Evolutionary conservation across 2,113 vertebrate genomes (phyloP), one percentile per base, ranked within the genome.

Genomic region (Phalacrocorax aristotelis): DNA sequence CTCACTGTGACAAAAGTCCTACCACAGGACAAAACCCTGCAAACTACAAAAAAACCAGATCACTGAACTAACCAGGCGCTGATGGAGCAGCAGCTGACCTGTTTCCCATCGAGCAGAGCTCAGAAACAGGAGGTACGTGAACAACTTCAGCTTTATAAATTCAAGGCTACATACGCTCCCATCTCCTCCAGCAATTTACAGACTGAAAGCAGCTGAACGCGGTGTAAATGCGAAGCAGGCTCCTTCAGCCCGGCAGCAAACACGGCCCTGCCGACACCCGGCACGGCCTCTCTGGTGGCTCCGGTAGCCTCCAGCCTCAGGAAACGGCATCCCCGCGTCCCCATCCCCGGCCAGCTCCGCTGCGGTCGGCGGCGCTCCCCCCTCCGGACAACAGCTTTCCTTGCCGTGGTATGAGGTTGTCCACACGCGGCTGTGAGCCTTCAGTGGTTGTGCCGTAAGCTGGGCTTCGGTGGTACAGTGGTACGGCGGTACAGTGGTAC

Each of bases 261-360:
- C 38, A 13, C 2, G 1, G 26, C 60, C 66, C 36, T 1, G 0
- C 1, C 0, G 36, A 34, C 15, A 20, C 22, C 40, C n/a, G 9
- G 55, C 40, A 30, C 14, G 10, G 21, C 27, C 44, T 22, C 68
- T 8, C n/a, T 1, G 0, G 13, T 22, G 26, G 48, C 65, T 71
- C 18, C 81, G 54, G 48, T 23, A 36, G n/a, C 51, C 78, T 46
- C 68, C 74, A n/a, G 51, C 29, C 36, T 7, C 1, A 2, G 54
- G n/a, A 27, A 25, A 21, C 0, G 2, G 23, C 64, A 51, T 6
- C 52, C n/a, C 15, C 7, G 2, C 49, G 6, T 6, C 42, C 38
- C 49, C 38, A 10, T 14, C 34, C 55, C 52, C 3, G 1, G 6
- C 52, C 57, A 26, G 21, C 57, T 48, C 36, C 14, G 1, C 25